Conservation (phyloP, 2,888 invertebrate genomes). For the Merodon equestris region DNA sequence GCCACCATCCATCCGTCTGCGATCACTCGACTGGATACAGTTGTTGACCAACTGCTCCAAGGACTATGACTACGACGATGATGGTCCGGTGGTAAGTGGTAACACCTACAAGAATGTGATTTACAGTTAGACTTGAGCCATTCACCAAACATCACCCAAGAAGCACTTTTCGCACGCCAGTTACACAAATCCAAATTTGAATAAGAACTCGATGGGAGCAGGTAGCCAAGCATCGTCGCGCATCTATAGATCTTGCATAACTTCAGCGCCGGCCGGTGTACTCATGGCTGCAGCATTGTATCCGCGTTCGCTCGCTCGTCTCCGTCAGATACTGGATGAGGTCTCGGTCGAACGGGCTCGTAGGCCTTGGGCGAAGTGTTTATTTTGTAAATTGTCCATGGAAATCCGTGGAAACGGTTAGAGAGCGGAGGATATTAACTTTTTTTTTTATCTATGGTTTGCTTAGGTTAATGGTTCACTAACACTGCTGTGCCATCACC, state of each 20-base stretch:
- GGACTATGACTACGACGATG: slow-evolving; percentile 39
- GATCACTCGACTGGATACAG: slow-evolving; percentile 32
- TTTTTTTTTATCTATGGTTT: slow-evolving; percentile 56
- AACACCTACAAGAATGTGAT: slow-evolving; percentile 69
- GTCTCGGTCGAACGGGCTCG: slow-evolving; percentile 1
- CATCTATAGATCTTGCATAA: slow-evolving; percentile 37
- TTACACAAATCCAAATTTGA: slow-evolving; percentile 62
- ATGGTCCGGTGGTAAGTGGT: slow-evolving; percentile 8
- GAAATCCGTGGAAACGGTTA: slow-evolving; percentile 64
- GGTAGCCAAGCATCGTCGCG: slow-evolving; percentile 48
- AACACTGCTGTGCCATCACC: slow-evolving; percentile 57
- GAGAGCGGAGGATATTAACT: slow-evolving; percentile 51
- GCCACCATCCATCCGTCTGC: slow-evolving; percentile 34
- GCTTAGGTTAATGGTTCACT: slow-evolving; percentile 66
- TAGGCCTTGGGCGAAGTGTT: slow-evolving; percentile 62
- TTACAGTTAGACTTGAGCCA: slow-evolving; percentile 67
- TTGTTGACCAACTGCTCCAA: slow-evolving; percentile 61
- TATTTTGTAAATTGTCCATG: slow-evolving; percentile 66
- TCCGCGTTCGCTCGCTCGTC: slow-evolving; percentile 37
- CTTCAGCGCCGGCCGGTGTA: slow-evolving; percentile 13
- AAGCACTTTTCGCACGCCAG: slow-evolving; percentile 57
- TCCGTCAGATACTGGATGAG: too few relatives aligned
- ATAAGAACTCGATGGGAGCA: slow-evolving; percentile 60
- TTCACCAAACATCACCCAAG: slow-evolving; percentile 54
- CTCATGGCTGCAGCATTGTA: slow-evolving; percentile 21